Conservation (phyloP, 2,113 vertebrate genomes). For the Pelodiscus sinensis region DNA sequence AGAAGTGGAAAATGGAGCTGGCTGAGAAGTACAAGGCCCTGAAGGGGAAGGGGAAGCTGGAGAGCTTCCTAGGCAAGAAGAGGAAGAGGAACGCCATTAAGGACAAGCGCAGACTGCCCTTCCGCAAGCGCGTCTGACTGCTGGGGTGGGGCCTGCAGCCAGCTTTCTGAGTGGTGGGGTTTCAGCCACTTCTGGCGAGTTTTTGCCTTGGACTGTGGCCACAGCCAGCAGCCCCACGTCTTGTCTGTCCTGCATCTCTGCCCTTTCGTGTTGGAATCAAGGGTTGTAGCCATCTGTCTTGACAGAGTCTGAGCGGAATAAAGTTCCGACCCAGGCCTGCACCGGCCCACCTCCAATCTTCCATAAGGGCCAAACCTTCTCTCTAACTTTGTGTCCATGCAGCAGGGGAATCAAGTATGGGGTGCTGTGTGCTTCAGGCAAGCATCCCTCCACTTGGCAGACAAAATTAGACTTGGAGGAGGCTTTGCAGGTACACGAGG, state of each 20-base stretch:
- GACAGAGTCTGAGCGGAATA: not conserved
- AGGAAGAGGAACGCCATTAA: slow-evolving; percentile 93
- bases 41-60: slow-evolving; percentile 92
- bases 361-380: not conserved
- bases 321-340: not conserved
- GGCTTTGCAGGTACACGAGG: not conserved
- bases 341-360: not conserved
- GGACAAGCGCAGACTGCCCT: slow-evolving; percentile 88
- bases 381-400: not conserved
- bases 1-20: slow-evolving; percentile 87
- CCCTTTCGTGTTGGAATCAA: not conserved
- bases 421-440: not conserved
- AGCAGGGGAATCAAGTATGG: not conserved
- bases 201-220: not conserved
- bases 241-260: not conserved
- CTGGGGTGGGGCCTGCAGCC: not conserved
- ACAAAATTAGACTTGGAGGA: not conserved
- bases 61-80: slow-evolving; percentile 93
- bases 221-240: not conserved
- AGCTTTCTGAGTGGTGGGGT: not conserved
- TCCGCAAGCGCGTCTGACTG: slow-evolving; percentile 64
- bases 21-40: slow-evolving; percentile 90
- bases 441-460: not conserved
- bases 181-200: not conserved
- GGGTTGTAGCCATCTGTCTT: not conserved